Base-by-base conservation (phyloP, 2,888 invertebrate genomes). In the Sinohyriopsis cumingii region DNA sequence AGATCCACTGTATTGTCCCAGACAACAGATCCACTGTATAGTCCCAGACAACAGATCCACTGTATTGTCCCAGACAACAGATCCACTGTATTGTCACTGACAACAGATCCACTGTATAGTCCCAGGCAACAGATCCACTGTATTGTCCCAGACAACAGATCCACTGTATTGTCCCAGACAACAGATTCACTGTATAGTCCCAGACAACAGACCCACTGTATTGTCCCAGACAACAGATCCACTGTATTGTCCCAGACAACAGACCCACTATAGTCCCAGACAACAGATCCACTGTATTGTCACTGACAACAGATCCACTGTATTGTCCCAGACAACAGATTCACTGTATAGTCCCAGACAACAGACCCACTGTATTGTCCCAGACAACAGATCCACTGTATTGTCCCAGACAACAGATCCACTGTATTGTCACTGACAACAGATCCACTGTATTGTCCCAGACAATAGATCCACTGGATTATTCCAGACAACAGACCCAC, bases 121-220 rank as follows among this genome's bases (percentile, higher is more conserved):
- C 22, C 55, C 9, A 3, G 22, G 7, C 64, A 64, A 33, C 64
- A 64, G 25, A 64, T 64, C 54, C 24, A 22, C 55, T 64, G n/a
- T n/a, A n/a, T n/a, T n/a, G n/a, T n/a, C n/a, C n/a, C n/a, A n/a
- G n/a, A n/a, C n/a, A n/a, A n/a, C n/a, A n/a, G n/a, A n/a, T 28
- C 28, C 5, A 28, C 5, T 28, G 64, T 55, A 55, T 64, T 55
- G 64, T 64, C 22, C 55, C 9, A 3, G 22, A 19, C 64, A 64
- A 33, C 64, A 64, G 25, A 64, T 64, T 22, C 24, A 22, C 55
- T 64, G n/a, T n/a, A n/a, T n/a, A n/a, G n/a, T n/a, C n/a, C n/a
- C n/a, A n/a, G n/a, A n/a, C n/a, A n/a, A n/a, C n/a, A n/a, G n/a
- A n/a, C 6, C 28, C 5, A 28, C 5, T 28, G 64, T 55, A 55